Conservation (phyloP, 2,888 invertebrate genomes). For the Eupeodes latifasciatus region DNA sequence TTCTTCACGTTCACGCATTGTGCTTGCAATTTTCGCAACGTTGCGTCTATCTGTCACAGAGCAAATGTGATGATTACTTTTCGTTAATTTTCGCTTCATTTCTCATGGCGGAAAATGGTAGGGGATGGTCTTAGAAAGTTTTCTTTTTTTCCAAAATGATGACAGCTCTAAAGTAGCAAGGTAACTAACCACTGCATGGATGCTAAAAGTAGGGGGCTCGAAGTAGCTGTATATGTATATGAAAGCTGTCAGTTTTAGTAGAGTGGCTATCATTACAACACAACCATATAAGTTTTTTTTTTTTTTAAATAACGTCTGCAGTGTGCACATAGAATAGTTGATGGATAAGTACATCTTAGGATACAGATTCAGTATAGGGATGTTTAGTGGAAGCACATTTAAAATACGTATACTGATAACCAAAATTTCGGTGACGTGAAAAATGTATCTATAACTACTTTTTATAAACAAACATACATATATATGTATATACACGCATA, state of each 20-base stretch:
- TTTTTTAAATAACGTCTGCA: background rate
- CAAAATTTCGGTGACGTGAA: no score
- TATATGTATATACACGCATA: no score
- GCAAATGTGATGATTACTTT: slow-evolving; percentile 76
- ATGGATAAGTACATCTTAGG: background rate
- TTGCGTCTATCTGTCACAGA: slow-evolving; percentile 60
- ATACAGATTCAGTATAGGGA: background rate
- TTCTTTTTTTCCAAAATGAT: background rate
- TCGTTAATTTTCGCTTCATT: slow-evolving; percentile 74
- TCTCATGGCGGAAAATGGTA: slow-evolving; percentile 38
- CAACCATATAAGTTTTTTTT: background rate
- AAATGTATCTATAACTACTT: no score
- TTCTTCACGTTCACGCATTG: slow-evolving; percentile 42
- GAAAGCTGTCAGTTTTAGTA: slow-evolving; percentile 67
- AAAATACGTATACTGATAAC: background rate
- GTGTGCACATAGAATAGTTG: background rate
- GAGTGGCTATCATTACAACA: slow-evolving; percentile 64
- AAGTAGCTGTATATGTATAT: slow-evolving; percentile 3
- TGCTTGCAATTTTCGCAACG: background rate
- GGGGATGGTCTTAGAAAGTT: slow-evolving; percentile 18
- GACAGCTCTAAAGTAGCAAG: slow-evolving; percentile 29
- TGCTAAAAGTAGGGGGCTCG: no score
- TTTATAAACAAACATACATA: no score
- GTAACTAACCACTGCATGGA: background rate
- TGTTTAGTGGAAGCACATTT: slow-evolving; percentile 20